Evolutionary conservation across 1,140 invertebrate genomes (phyloP).

Genomic region (Wasmannia auropunctata): DNA sequence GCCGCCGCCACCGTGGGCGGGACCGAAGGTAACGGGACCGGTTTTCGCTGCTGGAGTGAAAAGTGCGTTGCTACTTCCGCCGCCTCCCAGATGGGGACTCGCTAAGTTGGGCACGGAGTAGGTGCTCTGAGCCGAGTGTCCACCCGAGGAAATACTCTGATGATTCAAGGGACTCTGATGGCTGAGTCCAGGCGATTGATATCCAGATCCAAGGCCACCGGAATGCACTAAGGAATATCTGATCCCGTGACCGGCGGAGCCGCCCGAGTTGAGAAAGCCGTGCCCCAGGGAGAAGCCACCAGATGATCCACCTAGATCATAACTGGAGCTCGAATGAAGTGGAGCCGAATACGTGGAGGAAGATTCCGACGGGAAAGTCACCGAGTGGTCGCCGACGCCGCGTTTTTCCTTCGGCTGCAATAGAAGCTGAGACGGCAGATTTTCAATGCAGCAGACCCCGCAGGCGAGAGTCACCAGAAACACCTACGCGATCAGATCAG

Average conservation of each 20-base stretch:
- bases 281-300: constrained; percentile 58
- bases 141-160: constrained; percentile 59
- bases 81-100: background rate
- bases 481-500: constrained; percentile 71
- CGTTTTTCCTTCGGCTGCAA: constrained; percentile 79
- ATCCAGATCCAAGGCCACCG: constrained; percentile 64
- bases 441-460: constrained; percentile 68
- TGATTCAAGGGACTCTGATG: constrained; percentile 64
- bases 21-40: constrained; percentile 82
- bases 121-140: constrained; percentile 59
- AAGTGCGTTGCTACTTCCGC: constrained; percentile 58
- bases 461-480: constrained; percentile 72
- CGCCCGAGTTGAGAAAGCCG: constrained; percentile 46
- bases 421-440: constrained; percentile 49
- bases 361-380: constrained; percentile 64
- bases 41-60: constrained; percentile 75
- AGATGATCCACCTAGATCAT: constrained; percentile 55
- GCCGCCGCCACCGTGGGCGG: constrained; percentile 47
- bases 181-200: constrained; percentile 62
- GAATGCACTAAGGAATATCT: constrained; percentile 65
- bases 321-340: constrained; percentile 51
- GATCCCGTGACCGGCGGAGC: constrained; percentile 66
- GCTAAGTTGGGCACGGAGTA: constrained; percentile 61
- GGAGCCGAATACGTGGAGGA: constrained; percentile 65
- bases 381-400: constrained; percentile 75